Conservation (phyloP, 1,140 invertebrate species). For the Sycophaga agraensis region DNA sequence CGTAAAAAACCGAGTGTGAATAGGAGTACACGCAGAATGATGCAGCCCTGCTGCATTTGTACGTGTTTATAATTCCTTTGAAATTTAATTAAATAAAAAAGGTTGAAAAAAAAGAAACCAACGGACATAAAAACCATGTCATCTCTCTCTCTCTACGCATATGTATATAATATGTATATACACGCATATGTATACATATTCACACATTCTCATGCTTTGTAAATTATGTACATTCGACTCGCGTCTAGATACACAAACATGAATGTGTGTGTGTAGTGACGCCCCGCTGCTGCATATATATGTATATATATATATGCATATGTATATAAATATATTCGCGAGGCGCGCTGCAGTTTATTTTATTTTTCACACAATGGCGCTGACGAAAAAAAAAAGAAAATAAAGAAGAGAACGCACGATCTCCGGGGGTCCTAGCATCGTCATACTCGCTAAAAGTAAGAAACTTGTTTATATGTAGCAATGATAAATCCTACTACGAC, state of each 20-base stretch:
- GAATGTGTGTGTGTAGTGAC: neutral
- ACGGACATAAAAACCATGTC: conserved; percentile 6
- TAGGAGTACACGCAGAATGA: neutral
- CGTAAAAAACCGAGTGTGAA: neutral
- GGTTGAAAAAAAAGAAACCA: neutral
- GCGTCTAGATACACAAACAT: conserved; percentile 3
- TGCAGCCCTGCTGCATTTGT: conserved; percentile 22
- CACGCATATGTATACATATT: conserved; percentile 5
- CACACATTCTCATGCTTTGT: conserved; percentile 17
- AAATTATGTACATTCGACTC: conserved; percentile 22
- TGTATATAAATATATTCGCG: neutral
- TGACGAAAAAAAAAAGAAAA: neutral
- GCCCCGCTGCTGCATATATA: too few relatives aligned
- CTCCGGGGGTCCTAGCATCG: neutral
- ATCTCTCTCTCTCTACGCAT: too few relatives aligned
- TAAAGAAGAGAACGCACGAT: too few relatives aligned
- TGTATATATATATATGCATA: too few relatives aligned
- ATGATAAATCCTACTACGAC: conserved; percentile 3
- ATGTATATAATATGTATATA: conserved; percentile 27
- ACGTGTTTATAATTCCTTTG: too few relatives aligned
- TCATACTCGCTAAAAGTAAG: conserved; percentile 2
- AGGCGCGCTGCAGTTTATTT: too few relatives aligned
- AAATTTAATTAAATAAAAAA: too few relatives aligned
- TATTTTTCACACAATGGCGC: neutral
- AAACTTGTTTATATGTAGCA: conserved; percentile 5